Evolutionary conservation across 2,888 invertebrate genomes (phyloP).

Genomic region (Byasa hedistus): DNA sequence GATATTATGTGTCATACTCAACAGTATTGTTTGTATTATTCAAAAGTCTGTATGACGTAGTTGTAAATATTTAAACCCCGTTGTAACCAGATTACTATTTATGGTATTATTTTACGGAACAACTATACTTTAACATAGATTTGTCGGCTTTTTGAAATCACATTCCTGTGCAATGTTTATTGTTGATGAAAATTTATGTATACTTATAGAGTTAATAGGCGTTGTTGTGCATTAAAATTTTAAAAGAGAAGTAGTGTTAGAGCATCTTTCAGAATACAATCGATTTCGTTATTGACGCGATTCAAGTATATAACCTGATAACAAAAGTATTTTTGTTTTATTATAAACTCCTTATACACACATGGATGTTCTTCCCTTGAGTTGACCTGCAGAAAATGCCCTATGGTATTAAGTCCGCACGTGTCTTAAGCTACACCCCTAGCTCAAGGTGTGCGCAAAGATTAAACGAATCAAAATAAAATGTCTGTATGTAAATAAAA

Average conservation of each 20-base stretch:
- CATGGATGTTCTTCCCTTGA: too few species aligned
- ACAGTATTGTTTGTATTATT: slow-evolving; percentile 15
- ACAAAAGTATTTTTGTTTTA: slow-evolving; percentile 18
- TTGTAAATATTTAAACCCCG: slow-evolving; percentile 16
- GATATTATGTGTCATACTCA: slow-evolving; percentile 29
- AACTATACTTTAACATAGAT: slow-evolving; percentile 15
- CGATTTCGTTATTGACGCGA: slow-evolving; percentile 17
- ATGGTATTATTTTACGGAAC: slow-evolving; percentile 6
- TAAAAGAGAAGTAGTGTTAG: slow-evolving; percentile 23
- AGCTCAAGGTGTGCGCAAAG: too few species aligned
- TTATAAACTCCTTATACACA: background rate
- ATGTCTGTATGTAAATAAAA: too few species aligned
- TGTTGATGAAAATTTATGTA: slow-evolving; percentile 37
- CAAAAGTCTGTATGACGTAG: slow-evolving; percentile 8
- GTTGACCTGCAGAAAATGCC: too few species aligned
- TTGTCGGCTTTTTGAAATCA: slow-evolving; percentile 33
- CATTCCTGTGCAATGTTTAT: slow-evolving; percentile 40
- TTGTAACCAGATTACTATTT: slow-evolving; percentile 4
- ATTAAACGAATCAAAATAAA: too few species aligned
- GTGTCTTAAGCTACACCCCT: too few species aligned
- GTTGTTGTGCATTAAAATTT: slow-evolving; percentile 32
- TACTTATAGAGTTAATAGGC: slow-evolving; percentile 34
- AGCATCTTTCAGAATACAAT: slow-evolving; percentile 19
- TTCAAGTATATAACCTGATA: slow-evolving; percentile 21
- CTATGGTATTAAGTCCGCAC: too few species aligned